Evolutionary conservation across 2,113 vertebrate species (phyloP).

Genomic region (Pseudopipra pipra): DNA sequence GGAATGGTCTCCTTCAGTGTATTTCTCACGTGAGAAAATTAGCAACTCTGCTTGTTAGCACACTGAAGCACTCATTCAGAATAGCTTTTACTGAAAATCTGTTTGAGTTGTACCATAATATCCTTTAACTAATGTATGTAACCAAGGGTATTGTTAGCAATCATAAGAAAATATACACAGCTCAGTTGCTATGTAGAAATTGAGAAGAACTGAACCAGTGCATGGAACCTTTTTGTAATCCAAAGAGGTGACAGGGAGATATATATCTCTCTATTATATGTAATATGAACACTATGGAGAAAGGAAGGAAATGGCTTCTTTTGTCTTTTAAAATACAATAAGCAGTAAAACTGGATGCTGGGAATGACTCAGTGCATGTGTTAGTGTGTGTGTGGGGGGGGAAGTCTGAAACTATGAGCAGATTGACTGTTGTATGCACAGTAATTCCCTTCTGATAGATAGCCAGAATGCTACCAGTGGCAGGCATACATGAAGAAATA

Average conservation of each 20-base stretch:
- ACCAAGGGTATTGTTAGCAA: neutral
- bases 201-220: neutral
- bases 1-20: neutral
- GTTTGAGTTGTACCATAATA: neutral
- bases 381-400: neutral
- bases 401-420: neutral
- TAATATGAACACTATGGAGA: neutral
- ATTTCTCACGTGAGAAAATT: neutral
- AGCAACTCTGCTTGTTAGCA: neutral
- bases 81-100: neutral
- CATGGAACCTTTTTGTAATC: neutral
- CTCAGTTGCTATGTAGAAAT: neutral
- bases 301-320: neutral
- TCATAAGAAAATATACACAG: neutral
- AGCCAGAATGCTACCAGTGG: neutral
- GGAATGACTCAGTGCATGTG: neutral
- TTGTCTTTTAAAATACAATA: neutral
- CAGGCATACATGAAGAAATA: neutral
- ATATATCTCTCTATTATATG: neutral
- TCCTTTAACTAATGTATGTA: neutral
- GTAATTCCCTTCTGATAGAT: conserved; percentile 20
- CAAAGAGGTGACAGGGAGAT: neutral
- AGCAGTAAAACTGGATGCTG: neutral
- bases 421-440: neutral
- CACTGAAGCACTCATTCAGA: neutral